phyloP scores from a whole-genome alignment of 2,113 vertebrate genomes.

The Ceyx margarethae region DNA sequence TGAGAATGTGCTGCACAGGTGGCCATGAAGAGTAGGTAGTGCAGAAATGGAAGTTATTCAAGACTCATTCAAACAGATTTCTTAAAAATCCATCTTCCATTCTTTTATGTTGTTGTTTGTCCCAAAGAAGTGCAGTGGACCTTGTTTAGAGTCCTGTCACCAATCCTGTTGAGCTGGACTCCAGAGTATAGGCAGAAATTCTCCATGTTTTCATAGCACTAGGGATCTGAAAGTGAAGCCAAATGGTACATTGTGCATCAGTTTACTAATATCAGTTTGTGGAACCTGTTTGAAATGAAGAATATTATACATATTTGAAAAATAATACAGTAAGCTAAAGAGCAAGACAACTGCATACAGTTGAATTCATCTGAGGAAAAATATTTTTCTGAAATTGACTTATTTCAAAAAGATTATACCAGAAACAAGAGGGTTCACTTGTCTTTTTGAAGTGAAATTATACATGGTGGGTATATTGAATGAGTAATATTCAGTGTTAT shows the following conservation, averaged over 20 bases:
- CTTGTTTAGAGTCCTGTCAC: neutral
- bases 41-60: neutral
- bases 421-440: neutral
- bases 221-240: neutral
- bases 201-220: neutral
- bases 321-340: neutral
- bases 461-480: neutral
- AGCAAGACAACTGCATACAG: accelerated
- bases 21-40: neutral
- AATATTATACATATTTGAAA: neutral
- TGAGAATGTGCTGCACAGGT: neutral
- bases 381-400: neutral
- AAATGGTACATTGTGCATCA: neutral
- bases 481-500: neutral
- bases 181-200: neutral
- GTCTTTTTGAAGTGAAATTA: neutral
- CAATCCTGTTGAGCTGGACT: neutral
- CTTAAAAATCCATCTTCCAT: neutral
- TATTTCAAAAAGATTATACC: neutral
- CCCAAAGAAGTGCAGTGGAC: neutral
- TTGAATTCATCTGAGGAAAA: neutral
- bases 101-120: accelerated
- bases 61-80: neutral
- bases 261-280: neutral
- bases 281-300: neutral